These are phyloP conservation scores for Sorex fumeus DNA, from an alignment of 2,113 vertebrate genomes.

Conservation along the genomic window DNA sequence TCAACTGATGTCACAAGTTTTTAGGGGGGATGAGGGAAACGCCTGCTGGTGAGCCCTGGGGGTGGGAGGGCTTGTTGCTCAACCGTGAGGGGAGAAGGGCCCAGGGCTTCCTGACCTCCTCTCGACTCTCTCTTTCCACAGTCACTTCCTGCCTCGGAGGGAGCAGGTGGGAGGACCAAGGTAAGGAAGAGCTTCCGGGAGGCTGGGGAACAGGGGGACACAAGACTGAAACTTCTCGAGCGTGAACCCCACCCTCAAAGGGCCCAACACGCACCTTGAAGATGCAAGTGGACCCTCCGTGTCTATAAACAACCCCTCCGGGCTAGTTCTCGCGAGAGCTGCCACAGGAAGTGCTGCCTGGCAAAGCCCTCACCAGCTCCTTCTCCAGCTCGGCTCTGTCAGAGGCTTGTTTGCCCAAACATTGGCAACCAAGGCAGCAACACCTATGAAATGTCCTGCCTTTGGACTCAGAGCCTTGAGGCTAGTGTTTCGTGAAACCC, in stretches of 20 bases:
- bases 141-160: neutral
- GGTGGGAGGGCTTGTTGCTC: neutral
- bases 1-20: too few species aligned
- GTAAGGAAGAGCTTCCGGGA: slow-evolving; percentile 66
- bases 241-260: neutral
- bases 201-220: neutral
- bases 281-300: accelerated
- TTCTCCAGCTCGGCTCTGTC: too few species aligned
- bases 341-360: too few species aligned
- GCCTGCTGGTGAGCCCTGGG: too few species aligned
- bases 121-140: slow-evolving; percentile 59
- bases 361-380: too few species aligned
- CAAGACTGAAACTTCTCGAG: accelerated
- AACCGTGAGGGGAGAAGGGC: accelerated
- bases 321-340: neutral
- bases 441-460: neutral
- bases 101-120: slow-evolving; percentile 49
- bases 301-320: accelerated
- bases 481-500: too few species aligned
- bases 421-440: neutral
- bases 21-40: too few species aligned
- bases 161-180: accelerated
- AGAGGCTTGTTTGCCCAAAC: too few species aligned
- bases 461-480: neutral
- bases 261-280: neutral